These are phyloP conservation scores for Ephestia elutella DNA, from an alignment of 1,140 invertebrate genomes.

Conservation along the genomic window DNA sequence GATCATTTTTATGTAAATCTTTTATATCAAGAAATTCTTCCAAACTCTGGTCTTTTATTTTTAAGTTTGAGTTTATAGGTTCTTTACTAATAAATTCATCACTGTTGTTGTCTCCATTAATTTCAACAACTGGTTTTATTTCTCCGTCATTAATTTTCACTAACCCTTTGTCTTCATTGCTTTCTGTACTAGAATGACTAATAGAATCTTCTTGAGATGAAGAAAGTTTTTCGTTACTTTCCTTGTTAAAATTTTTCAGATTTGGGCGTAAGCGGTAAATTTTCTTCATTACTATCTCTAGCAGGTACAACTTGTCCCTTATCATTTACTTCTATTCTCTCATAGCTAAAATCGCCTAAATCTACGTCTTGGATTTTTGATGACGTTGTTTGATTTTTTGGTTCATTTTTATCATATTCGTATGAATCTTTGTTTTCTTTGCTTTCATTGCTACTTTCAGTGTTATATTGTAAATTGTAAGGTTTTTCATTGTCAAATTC, in stretches of 20 bases:
- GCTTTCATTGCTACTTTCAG: conserved; percentile 15
- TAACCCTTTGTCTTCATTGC: conserved; percentile 22
- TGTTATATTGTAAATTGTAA: conserved; percentile 3
- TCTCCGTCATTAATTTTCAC: conserved; percentile 46
- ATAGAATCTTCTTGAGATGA: conserved; percentile 11
- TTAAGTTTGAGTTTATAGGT: conserved; percentile 17
- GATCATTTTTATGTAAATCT: conserved; percentile 13
- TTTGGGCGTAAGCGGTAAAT: conserved; percentile 11
- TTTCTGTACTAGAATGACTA: not conserved
- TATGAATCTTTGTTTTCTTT: conserved; percentile 10
- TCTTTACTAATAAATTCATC: conserved; percentile 14
- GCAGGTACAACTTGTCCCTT: conserved; percentile 28
- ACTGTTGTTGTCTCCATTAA: conserved; percentile 41
- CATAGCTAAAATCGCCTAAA: conserved; percentile 42
- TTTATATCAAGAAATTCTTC: conserved; percentile 23
- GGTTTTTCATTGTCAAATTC: not conserved
- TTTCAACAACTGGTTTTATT: conserved; percentile 59
- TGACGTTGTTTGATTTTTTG: conserved; percentile 8
- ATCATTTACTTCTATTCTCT: conserved; percentile 33
- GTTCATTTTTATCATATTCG: conserved; percentile 9
- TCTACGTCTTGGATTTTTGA: conserved; percentile 32
- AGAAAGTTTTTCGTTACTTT: conserved; percentile 17
- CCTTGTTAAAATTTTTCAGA: not conserved
- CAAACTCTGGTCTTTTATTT: conserved; percentile 28
- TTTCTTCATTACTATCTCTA: conserved; percentile 25